Evolutionary conservation across 2,888 invertebrate genomes (phyloP).

Genomic region (Nephrotoma guestfalica): DNA sequence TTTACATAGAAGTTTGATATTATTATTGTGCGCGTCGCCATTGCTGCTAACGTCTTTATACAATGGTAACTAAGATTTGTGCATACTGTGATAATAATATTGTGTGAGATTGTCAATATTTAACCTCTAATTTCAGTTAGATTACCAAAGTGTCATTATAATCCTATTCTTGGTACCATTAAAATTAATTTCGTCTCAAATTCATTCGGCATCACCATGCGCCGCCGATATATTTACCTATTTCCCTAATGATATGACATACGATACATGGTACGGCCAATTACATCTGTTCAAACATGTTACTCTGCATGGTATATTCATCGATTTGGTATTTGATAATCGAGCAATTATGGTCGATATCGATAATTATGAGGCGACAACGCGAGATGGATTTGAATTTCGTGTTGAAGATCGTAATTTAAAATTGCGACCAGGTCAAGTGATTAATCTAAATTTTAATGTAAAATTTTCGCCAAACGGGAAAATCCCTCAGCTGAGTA

Average conservation of each 20-base stretch:
- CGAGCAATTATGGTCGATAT: neutral
- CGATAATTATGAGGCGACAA: neutral
- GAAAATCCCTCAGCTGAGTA: neutral
- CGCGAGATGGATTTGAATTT: neutral
- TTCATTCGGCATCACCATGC: neutral
- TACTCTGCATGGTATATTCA: neutral
- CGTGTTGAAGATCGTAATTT: neutral
- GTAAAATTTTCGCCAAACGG: neutral
- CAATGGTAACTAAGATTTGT: neutral
- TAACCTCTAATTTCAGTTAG: neutral
- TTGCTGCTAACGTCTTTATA: neutral
- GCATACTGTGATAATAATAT: neutral
- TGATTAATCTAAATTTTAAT: neutral
- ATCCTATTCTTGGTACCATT: neutral
- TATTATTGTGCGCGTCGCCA: neutral
- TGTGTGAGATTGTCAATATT: neutral
- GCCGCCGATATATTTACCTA: neutral
- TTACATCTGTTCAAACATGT: neutral
- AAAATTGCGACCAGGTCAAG: neutral
- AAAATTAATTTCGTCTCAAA: neutral
- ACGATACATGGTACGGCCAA: neutral
- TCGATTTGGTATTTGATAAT: slow-evolving; percentile 2
- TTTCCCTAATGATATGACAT: neutral
- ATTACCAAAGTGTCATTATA: neutral
- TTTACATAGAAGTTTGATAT: neutral